A percentile compares a stretch with the other conserved stretches of the same genome.
phyloP scores from a whole-genome alignment of 2,797 vertebrate species.

The Arrhamphus sclerolepis region DNA sequence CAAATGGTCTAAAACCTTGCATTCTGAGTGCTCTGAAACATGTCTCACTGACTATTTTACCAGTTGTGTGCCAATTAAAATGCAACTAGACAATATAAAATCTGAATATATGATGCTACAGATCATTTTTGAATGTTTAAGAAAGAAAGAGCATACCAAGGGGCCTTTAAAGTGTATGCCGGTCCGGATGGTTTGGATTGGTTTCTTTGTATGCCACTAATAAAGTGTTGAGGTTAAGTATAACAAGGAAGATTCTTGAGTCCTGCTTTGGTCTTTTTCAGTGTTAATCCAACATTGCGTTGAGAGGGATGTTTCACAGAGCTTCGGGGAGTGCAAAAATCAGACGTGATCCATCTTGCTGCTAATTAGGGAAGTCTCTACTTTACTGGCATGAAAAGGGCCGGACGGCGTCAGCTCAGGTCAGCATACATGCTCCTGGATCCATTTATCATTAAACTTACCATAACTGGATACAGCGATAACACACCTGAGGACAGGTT shows the following conservation, averaged over 20 bases:
- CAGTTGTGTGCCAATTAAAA: too few species aligned
- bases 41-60: too few species aligned
- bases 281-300: slow-evolving; percentile 46
- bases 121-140: too few species aligned
- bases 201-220: background rate
- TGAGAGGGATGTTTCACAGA: slow-evolving; percentile 35
- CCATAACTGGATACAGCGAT: slow-evolving; percentile 59
- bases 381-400: slow-evolving; percentile 58
- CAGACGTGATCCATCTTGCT: slow-evolving; percentile 57
- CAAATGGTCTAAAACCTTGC: too few species aligned
- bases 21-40: too few species aligned
- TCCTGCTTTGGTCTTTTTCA: too few species aligned
- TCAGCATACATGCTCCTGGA: slow-evolving; percentile 30
- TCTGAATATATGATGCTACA: too few species aligned
- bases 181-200: background rate
- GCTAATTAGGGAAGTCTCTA: slow-evolving; percentile 66
- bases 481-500: slow-evolving; percentile 39
- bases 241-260: too few species aligned
- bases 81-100: too few species aligned
- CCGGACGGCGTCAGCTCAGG: slow-evolving; percentile 46
- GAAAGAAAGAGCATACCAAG: too few species aligned
- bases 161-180: too few species aligned
- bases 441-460: slow-evolving; percentile 65
- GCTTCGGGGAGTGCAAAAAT: slow-evolving; percentile 43
- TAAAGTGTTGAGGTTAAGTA: too few species aligned